Base-by-base conservation (phyloP, 2,113 vertebrate genomes). In the Macheiramphus alcinus region DNA sequence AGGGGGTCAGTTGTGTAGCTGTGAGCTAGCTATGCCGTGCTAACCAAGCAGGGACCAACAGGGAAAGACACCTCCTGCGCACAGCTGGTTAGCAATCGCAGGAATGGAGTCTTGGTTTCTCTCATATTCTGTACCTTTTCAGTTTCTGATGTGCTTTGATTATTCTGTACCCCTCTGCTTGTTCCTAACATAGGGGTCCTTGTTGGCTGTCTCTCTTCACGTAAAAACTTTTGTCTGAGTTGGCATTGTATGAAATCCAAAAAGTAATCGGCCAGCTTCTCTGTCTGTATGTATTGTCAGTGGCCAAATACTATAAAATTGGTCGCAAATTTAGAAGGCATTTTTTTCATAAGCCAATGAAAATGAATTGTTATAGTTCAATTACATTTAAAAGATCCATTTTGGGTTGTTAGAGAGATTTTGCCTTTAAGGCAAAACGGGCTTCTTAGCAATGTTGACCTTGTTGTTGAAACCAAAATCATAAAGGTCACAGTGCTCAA, bases 401-500 rank as follows among this genome's bases (percentile, higher is more conserved):
- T 97, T 96, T 73, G 52, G 45, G 23, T 74, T 90, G 72, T 94
- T 84, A 34, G 29, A 96, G 59, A 84, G 48, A 67, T 75, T 92
- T 78, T 94, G 79, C 90, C 96, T 81, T 36, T 62, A 65, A 74
- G 95, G 94, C 81, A 94, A 79, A 94, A 67, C 47, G 27, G n/a
- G 36, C 65, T 84, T 94, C 67, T 86, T 75, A 88, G 74, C 27
- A 50, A 36, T 55, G 63, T n/a, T 92, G 90, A 92, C 93, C 72
- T 92, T 70, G 47, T 72, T 94, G 43, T 90, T 91, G 86, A 93
- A 95, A 96, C n/a, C 75, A 81, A 71, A 95, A 84, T 93, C 65
- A 10, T 23, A 88, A 94, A 90, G 94, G 92, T 94, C 82, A 40
- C 21, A 32, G 38, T 71, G 48, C 88, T 94, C 50, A 56, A 34